Evolutionary conservation across 1,140 invertebrate species (phyloP).

Genomic region (Propsilocerus akamusi): DNA sequence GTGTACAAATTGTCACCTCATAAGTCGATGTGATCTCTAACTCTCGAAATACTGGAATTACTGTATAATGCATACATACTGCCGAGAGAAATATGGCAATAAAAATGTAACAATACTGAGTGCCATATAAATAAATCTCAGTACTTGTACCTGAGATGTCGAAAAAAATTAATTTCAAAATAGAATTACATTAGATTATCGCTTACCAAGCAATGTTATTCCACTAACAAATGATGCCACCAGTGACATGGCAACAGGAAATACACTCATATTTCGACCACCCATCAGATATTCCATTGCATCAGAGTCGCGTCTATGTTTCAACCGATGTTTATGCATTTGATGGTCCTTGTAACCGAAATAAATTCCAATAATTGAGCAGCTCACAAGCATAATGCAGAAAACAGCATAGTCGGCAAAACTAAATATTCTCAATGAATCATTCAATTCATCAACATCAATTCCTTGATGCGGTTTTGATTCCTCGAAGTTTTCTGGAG

Average conservation of each 20-base stretch:
- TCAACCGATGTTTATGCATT: constrained; percentile 34
- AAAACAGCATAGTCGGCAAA: constrained; percentile 52
- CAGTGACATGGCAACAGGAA: constrained; percentile 63
- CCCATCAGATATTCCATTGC: constrained; percentile 61
- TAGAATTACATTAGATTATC: constrained; percentile 10
- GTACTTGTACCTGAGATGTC: neutral
- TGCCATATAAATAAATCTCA: constrained; percentile 4
- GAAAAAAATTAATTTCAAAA: neutral
- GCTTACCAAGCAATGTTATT: constrained; percentile 31
- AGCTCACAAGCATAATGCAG: constrained; percentile 45
- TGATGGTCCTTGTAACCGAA: constrained; percentile 38
- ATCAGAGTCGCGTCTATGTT: constrained; percentile 25
- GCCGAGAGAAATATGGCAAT: constrained; percentile 10
- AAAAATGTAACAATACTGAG: neutral
- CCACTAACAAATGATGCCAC: constrained; percentile 52
- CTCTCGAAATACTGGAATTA: constrained; percentile 64
- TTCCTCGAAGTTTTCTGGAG: too few relatives aligned
- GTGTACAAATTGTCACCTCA: constrained; percentile 36
- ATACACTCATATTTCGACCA: constrained; percentile 58
- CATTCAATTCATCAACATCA: constrained; percentile 37
- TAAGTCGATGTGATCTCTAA: constrained; percentile 64
- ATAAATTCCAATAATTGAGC: constrained; percentile 55
- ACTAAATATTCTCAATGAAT: constrained; percentile 41
- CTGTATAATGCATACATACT: constrained; percentile 43
- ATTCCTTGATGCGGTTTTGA: too few relatives aligned